Base-by-base conservation (phyloP, 1,140 invertebrate species). In the Macrosteles quadrilineatus region DNA sequence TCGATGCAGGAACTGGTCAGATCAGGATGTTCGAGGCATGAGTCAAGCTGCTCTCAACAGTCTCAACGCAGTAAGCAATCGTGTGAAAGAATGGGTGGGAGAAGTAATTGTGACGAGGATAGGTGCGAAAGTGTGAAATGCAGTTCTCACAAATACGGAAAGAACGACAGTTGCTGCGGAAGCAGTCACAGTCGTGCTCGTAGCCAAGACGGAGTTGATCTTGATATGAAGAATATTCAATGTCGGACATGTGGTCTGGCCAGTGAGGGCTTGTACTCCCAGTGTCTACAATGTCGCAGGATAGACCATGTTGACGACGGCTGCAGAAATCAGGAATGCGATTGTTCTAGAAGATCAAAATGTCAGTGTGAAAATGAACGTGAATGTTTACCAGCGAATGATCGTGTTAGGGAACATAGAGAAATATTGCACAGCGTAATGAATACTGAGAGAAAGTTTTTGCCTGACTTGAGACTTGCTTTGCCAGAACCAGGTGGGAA, bases 171-270 rank as follows among this genome's bases (percentile, higher is more conserved):
- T n/a, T n/a, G n/a, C n/a, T 50, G 21, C 21, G 17, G n/a, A 19
- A 19, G n/a, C n/a, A 19, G 17, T 11, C 21, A 19, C 17, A 50
- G 17, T 23, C 17, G 21, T 6, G 21, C 3, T 6, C 6, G 6
- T 19, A 4, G 21, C 25, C 11, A 30, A 31, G 31, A 32, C 4
- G 29, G 29, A 32, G 14, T 27, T 32, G 59, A 32, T 6, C n/a
- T 64, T 4, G 30, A 32, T 14, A n/a, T 40, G 19, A 40, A 64
- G 23, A 57, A 57, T 17, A n/a, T 62, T 31, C 23, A 62, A 25
- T 69, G 67, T 62, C 67, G 67, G 23, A 69, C 53, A 1, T 69
- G 67, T 23, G 67, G 57, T 23, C 1, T 62, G 11, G 17, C 25
- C 31, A 59, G 53, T 45, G 67, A 69, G 1, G 55, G 21, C 4